Evolutionary conservation across 2,888 invertebrate species (phyloP).

Genomic region (Latrodectus hesperus): DNA sequence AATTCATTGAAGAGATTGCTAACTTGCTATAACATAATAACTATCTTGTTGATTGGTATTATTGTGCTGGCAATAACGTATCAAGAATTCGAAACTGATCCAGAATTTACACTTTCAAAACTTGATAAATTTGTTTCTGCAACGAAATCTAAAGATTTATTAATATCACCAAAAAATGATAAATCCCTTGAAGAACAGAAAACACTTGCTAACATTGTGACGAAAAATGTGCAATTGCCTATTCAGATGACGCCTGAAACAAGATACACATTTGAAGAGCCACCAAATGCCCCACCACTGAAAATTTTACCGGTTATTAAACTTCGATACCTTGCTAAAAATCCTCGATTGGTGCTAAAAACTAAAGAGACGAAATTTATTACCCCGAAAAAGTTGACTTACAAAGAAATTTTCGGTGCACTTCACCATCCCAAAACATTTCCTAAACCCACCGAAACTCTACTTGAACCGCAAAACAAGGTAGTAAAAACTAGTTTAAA

Average conservation of each 20-base stretch:
- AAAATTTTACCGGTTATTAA: conserved; percentile 38
- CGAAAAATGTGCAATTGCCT: background rate
- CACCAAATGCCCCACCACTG: conserved; percentile 8
- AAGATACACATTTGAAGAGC: background rate
- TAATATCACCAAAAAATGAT: background rate
- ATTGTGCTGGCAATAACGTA: conserved; percentile 5
- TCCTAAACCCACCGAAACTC: background rate
- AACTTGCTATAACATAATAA: conserved; percentile 17
- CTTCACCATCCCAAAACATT: conserved; percentile 47
- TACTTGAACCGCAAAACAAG: background rate
- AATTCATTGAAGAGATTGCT: conserved; percentile 16
- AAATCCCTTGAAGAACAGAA: background rate
- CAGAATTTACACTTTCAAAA: background rate
- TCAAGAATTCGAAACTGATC: conserved; percentile 4
- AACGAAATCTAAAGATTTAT: background rate
- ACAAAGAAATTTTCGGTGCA: conserved; percentile 32
- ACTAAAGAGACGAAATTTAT: background rate
- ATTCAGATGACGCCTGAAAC: no score
- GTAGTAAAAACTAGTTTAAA: conserved; percentile 26
- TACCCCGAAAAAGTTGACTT: conserved; percentile 42
- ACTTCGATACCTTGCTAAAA: conserved; percentile 21
- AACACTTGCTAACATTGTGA: background rate
- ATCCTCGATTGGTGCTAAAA: background rate
- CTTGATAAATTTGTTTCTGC: conserved; percentile 46
- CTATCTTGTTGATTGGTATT: conserved; percentile 6